Evolutionary conservation across 2,888 invertebrate species (phyloP).

Genomic region (Perdita meconis): DNA sequence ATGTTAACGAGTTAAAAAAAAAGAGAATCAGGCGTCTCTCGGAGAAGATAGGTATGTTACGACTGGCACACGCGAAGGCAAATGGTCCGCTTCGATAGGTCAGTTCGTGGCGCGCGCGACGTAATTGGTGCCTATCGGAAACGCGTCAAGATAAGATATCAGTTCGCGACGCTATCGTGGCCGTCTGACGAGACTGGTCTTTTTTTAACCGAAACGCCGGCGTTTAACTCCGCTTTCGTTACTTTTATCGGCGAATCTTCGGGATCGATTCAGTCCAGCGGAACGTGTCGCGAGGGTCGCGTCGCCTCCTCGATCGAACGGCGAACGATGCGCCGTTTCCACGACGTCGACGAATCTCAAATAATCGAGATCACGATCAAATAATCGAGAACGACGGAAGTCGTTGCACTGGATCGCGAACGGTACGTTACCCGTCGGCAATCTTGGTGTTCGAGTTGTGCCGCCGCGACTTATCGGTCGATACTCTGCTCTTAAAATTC

Average conservation of each 20-base stretch:
- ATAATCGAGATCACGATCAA: background rate
- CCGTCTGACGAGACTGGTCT: conserved; percentile 59
- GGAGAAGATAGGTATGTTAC: background rate
- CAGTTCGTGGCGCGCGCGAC: conserved; percentile 51
- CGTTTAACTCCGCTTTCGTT: conserved; percentile 55
- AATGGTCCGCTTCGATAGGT: conserved; percentile 57
- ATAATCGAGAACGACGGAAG: background rate
- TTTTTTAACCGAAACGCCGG: conserved; percentile 57
- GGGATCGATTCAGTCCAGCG: conserved; percentile 64
- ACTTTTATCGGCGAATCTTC: conserved; percentile 67
- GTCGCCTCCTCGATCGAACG: conserved; percentile 27
- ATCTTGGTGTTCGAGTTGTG: background rate
- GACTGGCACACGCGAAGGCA: background rate
- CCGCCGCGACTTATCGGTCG: background rate
- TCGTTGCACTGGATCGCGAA: background rate
- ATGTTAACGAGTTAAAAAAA: too few relatives aligned
- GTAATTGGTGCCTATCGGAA: conserved; percentile 54
- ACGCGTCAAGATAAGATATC: conserved; percentile 60
- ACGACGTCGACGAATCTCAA: too few relatives aligned
- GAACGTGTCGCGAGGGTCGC: conserved; percentile 55
- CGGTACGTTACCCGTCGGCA: background rate
- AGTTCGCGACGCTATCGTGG: conserved; percentile 44
- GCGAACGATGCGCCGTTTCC: conserved; percentile 8
- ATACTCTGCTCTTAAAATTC: background rate
- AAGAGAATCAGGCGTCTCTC: background rate